Evolutionary conservation across 2,797 vertebrate genomes (phyloP), one percentile per base, ranked within the genome.

Genomic region (Salarias fasciatus): DNA sequence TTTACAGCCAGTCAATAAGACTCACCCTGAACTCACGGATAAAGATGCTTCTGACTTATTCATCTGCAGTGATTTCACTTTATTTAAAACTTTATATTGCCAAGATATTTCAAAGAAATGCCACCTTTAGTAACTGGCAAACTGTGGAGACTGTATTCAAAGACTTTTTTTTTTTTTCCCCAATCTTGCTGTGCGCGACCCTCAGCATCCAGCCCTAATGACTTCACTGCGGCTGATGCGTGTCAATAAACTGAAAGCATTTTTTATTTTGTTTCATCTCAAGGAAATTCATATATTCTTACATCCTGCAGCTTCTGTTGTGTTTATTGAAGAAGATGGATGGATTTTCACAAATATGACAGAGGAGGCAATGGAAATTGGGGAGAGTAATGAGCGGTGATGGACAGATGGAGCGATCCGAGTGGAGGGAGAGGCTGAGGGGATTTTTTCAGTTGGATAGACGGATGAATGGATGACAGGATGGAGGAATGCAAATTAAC

Each of bases 371-470:
- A 58, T 78, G 69, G 71, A 79, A 78, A 77, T 52, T 1, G 14
- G 69, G 49, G 38, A 69, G 47, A 45, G 48, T 83, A 85, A 88
- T 87, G 79, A 85, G 78, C 69, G 43, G 66, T 83, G 86, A 88
- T 90, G 71, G 86, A 88, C 81, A 84, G 75, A 85, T 80, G 65
- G 72, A 74, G 65, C 29, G 38, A 66, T 66, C 59, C 68, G 63
- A 35, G 66, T 60, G 52, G 66, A 75, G 53, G 53, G 61, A 66
- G 72, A 71, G 33, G 52, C 58, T 60, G 73, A 49, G 57, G 56
- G 57, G 66, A 44, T 71, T 11, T 77, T 79, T 82, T 56, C 33
- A 64, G 65, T 71, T 67, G 47, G 83, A 73, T 63, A n/a, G 79
- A 57, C 46, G 35, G 75, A 84, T 49, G 40, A 63, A 79, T 64